Evolutionary conservation across 2,888 invertebrate species (phyloP).

Genomic region (Pemphredon lugubris): DNA sequence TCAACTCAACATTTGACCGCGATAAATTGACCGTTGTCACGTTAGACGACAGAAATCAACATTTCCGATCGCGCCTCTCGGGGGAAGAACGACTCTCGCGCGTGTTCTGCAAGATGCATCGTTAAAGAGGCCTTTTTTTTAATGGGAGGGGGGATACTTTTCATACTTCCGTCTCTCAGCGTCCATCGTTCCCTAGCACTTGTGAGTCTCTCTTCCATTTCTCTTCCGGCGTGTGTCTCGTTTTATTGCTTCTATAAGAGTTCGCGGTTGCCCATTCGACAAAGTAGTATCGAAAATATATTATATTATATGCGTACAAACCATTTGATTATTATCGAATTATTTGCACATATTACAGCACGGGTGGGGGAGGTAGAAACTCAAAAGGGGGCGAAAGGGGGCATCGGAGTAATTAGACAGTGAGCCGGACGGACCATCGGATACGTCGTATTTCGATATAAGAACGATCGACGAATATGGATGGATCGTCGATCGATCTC

Average conservation of each 20-base stretch:
- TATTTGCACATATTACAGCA: constrained; percentile 76
- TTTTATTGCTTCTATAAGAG: constrained; percentile 61
- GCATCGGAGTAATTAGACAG: constrained; percentile 60
- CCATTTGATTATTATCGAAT: constrained; percentile 75
- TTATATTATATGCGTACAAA: constrained; percentile 68
- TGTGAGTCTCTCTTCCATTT: not conserved
- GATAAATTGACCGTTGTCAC: constrained; percentile 12
- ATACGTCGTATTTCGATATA: constrained; percentile 55
- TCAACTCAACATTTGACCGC: constrained; percentile 36
- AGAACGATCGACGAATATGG: constrained; percentile 55
- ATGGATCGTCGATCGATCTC: constrained; percentile 51
- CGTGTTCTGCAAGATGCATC: constrained; percentile 37
- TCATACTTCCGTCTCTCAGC: not conserved
- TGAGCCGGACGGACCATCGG: constrained; percentile 67
- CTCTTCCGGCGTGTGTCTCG: constrained; percentile 24
- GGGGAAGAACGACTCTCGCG: constrained; percentile 50
- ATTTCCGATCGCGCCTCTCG: constrained; percentile 23
- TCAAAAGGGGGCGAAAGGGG: constrained; percentile 48
- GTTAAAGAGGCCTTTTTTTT: constrained; percentile 49
- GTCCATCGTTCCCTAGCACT: too few species aligned
- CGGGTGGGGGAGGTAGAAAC: constrained; percentile 55
- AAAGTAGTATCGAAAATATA: constrained; percentile 74
- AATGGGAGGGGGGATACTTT: constrained; percentile 18
- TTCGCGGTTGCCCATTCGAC: constrained; percentile 60
- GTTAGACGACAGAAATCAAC: not conserved